Percentiles rank a stretch among this genome's conserved stretches.
Conservation (phyloP, 2,797 vertebrate genomes). For the Sebastiscus tertius region DNA sequence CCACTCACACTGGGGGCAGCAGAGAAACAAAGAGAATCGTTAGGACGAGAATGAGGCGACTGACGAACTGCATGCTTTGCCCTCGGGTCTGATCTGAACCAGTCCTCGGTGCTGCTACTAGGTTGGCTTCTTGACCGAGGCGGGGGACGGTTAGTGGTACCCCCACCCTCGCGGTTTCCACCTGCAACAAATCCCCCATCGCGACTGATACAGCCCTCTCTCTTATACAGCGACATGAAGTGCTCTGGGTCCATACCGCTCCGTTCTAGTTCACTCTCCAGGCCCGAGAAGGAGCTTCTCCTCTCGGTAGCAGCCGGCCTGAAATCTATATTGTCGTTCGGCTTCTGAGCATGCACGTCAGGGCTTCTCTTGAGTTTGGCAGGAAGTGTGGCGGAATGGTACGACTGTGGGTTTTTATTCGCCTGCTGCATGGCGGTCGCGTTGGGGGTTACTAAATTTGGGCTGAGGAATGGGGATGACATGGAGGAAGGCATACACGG, state of each 20-base stretch:
- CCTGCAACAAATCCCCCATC: conserved; percentile 38
- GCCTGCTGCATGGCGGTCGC: conserved; percentile 52
- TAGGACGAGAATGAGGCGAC: conserved; percentile 78
- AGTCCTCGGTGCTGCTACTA: conserved; percentile 71
- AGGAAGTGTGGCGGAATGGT: conserved; percentile 83
- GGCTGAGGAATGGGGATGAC: conserved; percentile 74
- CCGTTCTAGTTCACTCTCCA: conserved; percentile 75
- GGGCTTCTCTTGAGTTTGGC: conserved; percentile 82
- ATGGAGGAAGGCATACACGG: conserved; percentile 78
- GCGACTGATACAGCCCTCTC: conserved; percentile 46
- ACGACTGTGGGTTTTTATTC: conserved; percentile 60
- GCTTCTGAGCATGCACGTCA: conserved; percentile 74
- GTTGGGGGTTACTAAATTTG: conserved; percentile 58
- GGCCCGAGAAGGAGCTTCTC: conserved; percentile 79
- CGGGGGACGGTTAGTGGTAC: conserved; percentile 43
- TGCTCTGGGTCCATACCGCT: conserved; percentile 66
- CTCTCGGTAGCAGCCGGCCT: conserved; percentile 65
- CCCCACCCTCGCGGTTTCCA: conserved; percentile 51
- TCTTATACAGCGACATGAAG: conserved; percentile 64
- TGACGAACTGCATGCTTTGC: conserved; percentile 76
- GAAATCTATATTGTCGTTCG: conserved; percentile 67
- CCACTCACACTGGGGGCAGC: conserved; percentile 90
- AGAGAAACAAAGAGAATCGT: conserved; percentile 92
- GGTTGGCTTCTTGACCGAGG: conserved; percentile 77
- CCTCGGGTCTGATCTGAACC: conserved; percentile 73